Conservation (phyloP, 2,888 invertebrate genomes). For the Spodoptera exigua region DNA sequence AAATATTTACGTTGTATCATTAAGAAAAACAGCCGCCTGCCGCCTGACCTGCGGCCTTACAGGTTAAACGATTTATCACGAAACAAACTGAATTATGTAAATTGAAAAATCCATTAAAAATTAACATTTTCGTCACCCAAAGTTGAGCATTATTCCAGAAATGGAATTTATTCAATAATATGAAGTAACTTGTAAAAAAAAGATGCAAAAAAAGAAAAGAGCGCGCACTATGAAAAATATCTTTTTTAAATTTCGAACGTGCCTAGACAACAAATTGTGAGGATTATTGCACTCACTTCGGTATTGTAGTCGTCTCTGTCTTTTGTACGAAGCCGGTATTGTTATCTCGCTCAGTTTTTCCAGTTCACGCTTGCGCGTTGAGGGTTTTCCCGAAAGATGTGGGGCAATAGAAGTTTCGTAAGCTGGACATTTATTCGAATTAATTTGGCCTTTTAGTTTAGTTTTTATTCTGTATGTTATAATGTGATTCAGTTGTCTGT, state of each 20-base stretch:
- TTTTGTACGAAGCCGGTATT: conserved; percentile 53
- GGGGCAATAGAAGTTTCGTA: conserved; percentile 82
- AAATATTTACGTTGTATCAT: too few relatives aligned
- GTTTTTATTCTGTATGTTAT: not conserved
- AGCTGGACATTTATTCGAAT: conserved; percentile 60
- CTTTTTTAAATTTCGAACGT: conserved; percentile 78
- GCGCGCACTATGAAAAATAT: conserved; percentile 34
- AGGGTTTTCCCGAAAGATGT: conserved; percentile 80
- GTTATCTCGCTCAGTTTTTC: conserved; percentile 74
- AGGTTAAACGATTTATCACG: too few relatives aligned
- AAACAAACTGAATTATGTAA: not conserved
- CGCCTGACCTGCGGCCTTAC: too few relatives aligned
- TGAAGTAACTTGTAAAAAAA: conserved; percentile 34
- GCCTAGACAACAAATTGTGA: conserved; percentile 80
- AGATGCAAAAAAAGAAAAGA: conserved; percentile 24
- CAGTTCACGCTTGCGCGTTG: conserved; percentile 81
- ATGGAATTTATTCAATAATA: conserved; percentile 4
- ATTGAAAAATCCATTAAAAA: not conserved
- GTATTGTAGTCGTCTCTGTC: conserved; percentile 66
- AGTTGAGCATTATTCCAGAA: conserved; percentile 8
- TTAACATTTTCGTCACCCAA: conserved; percentile 2
- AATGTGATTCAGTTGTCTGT: not conserved
- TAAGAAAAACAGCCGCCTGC: too few relatives aligned
- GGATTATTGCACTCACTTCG: conserved; percentile 78
- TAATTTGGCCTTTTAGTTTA: conserved; percentile 17